phyloP scores from a whole-genome alignment of 2,113 vertebrate genomes.

The Tupaia chinensis region DNA sequence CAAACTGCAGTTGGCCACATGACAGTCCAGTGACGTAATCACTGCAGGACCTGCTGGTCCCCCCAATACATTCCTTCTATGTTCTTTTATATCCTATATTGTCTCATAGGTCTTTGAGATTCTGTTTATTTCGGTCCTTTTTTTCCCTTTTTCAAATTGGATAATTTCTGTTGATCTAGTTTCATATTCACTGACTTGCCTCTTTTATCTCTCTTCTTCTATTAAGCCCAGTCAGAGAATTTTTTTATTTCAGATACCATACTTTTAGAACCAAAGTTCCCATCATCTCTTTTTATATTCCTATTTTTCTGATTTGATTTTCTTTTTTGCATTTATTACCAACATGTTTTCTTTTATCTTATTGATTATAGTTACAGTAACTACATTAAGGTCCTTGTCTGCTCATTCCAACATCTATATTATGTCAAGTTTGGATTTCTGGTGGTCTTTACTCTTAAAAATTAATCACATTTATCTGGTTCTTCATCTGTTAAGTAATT shows the following conservation, averaged over 20 bases:
- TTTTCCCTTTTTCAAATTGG: background rate
- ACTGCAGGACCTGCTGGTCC: too few relatives aligned
- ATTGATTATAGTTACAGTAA: background rate
- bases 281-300: background rate
- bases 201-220: background rate
- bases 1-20: too few relatives aligned
- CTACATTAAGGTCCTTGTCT: background rate
- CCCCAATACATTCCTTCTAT: background rate
- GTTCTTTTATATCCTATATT: background rate
- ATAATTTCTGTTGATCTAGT: constrained; percentile 8
- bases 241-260: background rate
- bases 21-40: too few relatives aligned
- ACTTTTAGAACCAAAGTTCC: background rate
- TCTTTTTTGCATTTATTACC: background rate
- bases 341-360: background rate
- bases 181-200: background rate
- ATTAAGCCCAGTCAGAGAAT: background rate
- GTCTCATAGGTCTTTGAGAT: background rate
- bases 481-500: background rate
- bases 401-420: background rate
- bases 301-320: background rate
- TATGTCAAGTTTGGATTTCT: background rate
- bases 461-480: background rate
- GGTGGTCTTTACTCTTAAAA: background rate
- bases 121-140: background rate